These are phyloP conservation scores for Gymnoscelis rufifasciata DNA, from an alignment of 2,888 invertebrate genomes.

Conservation along the genomic window DNA sequence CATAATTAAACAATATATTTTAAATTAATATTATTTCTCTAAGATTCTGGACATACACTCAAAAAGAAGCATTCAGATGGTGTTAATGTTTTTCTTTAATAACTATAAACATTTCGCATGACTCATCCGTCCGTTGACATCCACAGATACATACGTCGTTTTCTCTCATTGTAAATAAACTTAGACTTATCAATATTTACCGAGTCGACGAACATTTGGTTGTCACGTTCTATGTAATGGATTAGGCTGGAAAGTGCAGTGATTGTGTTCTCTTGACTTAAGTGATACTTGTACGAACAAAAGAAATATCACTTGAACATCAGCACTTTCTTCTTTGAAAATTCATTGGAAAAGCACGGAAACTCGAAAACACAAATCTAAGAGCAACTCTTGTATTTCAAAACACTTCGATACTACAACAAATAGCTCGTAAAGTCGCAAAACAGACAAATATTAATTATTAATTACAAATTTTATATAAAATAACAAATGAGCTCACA, in stretches of 20 bases:
- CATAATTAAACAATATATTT: too few species aligned
- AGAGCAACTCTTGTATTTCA: slow-evolving; percentile 70
- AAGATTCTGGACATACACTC: too few species aligned
- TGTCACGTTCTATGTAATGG: slow-evolving; percentile 17
- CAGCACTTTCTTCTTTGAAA: slow-evolving; percentile 69
- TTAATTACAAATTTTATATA: too few species aligned
- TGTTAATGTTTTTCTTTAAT: too few species aligned
- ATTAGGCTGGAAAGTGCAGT: slow-evolving; percentile 27
- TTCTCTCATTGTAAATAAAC: slow-evolving; percentile 30
- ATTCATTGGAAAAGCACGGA: slow-evolving; percentile 70
- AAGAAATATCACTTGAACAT: slow-evolving; percentile 61
- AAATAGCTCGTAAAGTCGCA: slow-evolving; percentile 34
- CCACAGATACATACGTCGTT: too few species aligned
- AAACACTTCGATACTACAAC: slow-evolving; percentile 71
- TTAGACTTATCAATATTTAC: slow-evolving; percentile 54
- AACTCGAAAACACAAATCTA: slow-evolving; percentile 55
- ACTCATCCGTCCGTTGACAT: too few species aligned
- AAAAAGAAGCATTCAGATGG: too few species aligned
- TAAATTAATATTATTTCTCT: too few species aligned
- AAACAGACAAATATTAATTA: too few species aligned
- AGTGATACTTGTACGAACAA: slow-evolving; percentile 36
- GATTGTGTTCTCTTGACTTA: slow-evolving; percentile 20
- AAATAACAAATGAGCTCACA: background rate
- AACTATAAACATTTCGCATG: too few species aligned
- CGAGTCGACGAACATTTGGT: slow-evolving; percentile 39